phyloP scores from a whole-genome alignment of 2,113 vertebrate species.

The Podarcis raffonei region DNA sequence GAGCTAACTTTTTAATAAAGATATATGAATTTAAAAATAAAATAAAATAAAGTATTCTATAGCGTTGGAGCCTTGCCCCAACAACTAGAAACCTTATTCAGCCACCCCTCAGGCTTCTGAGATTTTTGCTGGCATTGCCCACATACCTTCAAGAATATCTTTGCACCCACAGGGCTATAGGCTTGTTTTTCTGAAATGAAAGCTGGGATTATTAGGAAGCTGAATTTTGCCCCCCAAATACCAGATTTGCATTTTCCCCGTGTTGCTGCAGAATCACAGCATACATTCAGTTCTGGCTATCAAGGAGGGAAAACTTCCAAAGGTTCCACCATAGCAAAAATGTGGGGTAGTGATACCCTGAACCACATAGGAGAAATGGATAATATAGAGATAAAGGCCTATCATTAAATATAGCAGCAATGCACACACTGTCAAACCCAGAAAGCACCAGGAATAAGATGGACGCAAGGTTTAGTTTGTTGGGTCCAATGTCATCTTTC shows the following conservation, averaged over 20 bases:
- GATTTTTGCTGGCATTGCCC: too few species aligned
- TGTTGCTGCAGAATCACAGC: neutral
- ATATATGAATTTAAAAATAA: neutral
- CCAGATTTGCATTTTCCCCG: neutral
- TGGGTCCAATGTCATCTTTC: neutral
- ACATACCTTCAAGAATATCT: too few species aligned
- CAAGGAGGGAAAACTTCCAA: neutral
- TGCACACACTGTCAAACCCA: neutral
- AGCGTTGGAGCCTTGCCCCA: too few species aligned
- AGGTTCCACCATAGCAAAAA: neutral
- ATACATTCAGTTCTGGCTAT: neutral
- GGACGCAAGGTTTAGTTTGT: neutral
- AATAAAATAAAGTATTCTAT: too few species aligned
- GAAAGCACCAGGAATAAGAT: neutral
- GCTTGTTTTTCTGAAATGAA: too few species aligned
- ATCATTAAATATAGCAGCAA: neutral
- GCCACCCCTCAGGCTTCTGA: too few species aligned
- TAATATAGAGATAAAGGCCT: neutral
- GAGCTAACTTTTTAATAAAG: neutral
- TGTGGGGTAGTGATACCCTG: neutral
- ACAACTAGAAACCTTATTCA: too few species aligned
- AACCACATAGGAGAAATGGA: neutral
- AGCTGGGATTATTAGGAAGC: too few species aligned
- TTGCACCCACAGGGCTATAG: too few species aligned
- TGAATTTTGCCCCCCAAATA: too few species aligned